Base-by-base conservation (phyloP, 2,797 vertebrate species). In the Notolepis coatsorum region DNA sequence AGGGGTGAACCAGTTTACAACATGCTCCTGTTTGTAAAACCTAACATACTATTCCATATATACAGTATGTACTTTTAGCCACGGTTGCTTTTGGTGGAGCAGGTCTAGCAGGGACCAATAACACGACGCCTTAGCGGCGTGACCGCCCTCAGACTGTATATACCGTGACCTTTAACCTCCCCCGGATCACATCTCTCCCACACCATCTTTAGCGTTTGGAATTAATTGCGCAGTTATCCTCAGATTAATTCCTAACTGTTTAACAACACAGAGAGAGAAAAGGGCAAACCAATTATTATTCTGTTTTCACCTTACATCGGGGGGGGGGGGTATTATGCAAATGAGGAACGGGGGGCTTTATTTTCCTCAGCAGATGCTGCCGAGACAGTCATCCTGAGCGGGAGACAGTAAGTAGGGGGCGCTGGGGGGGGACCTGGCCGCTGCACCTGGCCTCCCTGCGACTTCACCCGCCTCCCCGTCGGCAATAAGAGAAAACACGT, bases 231-330 rank as follows among this genome's bases (percentile, higher is more conserved):
- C 92, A 91, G 93, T 93, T 93, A 93, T 93, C 88, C 87, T 91
- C 91, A 93, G 93, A 94, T 93, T 93, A 93, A 93, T 94, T 93
- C 91, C 92, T 93, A 94, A 94, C 92, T 93, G 92, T 92, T 93
- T 93, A 93, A 93, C 92, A 93, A 93, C 92, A 93, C 91, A 91
- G 88, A 93, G 83, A 92, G 91, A 93, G 91, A 93, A 93, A 93
- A 93, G 92, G 92, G 92, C 92, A 93, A 92, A 87, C 90, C 92
- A 93, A 94, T 93, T 93, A 94, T 93, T 93, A 94, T 93, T 93
- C 92, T 92, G 91, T 91, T 89, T 93, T 93, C 92, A 94, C 93
- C 93, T 93, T 93, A 93, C 93, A 92, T 90, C 92, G 91, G 89
- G 90, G 87, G 91, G 92, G 91, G 89, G 90, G 87, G 89, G 92